phyloP scores from a whole-genome alignment of 2,797 vertebrate genomes.

The Pangasius larnaudii region DNA sequence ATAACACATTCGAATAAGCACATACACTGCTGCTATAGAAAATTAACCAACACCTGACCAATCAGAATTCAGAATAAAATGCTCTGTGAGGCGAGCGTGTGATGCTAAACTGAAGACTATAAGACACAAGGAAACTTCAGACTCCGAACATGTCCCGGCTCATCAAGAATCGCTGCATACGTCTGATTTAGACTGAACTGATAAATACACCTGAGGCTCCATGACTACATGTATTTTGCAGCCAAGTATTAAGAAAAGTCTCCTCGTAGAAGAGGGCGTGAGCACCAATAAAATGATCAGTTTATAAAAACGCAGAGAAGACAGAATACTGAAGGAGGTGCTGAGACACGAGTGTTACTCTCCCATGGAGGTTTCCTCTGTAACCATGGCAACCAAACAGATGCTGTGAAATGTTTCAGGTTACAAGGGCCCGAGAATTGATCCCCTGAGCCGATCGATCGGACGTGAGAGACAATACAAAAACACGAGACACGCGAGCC shows the following conservation, averaged over 20 bases:
- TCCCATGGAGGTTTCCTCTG: conserved; percentile 62
- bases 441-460: conserved; percentile 52
- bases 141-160: background rate
- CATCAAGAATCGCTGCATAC: background rate
- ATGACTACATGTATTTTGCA: background rate
- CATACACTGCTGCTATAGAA: background rate
- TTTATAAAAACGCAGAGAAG: background rate
- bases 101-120: background rate
- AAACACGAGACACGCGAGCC: background rate
- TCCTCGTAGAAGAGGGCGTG: no score
- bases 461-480: conserved; percentile 13
- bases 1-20: background rate
- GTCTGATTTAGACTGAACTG: background rate
- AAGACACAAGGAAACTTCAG: background rate
- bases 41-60: background rate
- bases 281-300: no score
- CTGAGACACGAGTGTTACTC: conserved; percentile 47
- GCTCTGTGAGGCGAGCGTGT: background rate
- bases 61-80: background rate
- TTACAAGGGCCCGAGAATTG: conserved; percentile 52
- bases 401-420: conserved; percentile 68
- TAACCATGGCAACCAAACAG: conserved; percentile 70
- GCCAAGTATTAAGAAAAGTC: background rate
- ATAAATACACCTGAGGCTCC: background rate
- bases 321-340: background rate